Evolutionary conservation across 1,140 invertebrate species (phyloP), one percentile per base, ranked within the genome.

Genomic region (Delia radicum): DNA sequence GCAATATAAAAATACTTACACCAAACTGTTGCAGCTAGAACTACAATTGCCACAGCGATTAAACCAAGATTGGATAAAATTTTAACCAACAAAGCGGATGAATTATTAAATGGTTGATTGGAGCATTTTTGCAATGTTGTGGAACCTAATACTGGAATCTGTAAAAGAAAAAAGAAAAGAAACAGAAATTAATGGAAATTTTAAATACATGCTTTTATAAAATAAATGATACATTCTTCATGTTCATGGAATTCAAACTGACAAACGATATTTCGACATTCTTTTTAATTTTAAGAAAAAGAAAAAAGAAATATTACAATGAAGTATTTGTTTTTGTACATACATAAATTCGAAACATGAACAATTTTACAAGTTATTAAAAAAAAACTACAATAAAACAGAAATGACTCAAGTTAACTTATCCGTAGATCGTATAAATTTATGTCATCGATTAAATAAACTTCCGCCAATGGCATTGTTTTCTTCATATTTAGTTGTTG

Each of bases 31-130:
- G 75, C 67, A 46, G 37, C 76, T 37, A 79, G 21, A 27, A 74
- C 46, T 3, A 78, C 46, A 29, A 79, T 26, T 18, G 78, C 79
- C 10, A 82, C 80, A 6, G 80, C 27, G 2, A 86, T 79, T 26
- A 86, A 79, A 8, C 78, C 80, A 31, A 85, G 42, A 77, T 86
- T 83, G n/a, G 85, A 81, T 10, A 82, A 15, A 26, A 85, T 29
- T 10, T 79, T 78, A 42, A 78, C 75, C n/a, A 81, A 15, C 18
- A 85, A 73, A 55, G 65, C 46, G 24, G 74, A 77, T 74, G 75
- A 69, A 74, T 62, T 74, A 31, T 73, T 75, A 31, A 79, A 28
- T 0, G 80, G 78, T 37, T 79, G 78, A n/a, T 37, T 77, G 6
- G 77, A 37, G 69, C 84, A 85, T 48, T 80, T 82, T 26, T 78